Evolutionary conservation across 2,113 vertebrate genomes (phyloP), one percentile per base, ranked within the genome.

Genomic region (Nipponia nippon): DNA sequence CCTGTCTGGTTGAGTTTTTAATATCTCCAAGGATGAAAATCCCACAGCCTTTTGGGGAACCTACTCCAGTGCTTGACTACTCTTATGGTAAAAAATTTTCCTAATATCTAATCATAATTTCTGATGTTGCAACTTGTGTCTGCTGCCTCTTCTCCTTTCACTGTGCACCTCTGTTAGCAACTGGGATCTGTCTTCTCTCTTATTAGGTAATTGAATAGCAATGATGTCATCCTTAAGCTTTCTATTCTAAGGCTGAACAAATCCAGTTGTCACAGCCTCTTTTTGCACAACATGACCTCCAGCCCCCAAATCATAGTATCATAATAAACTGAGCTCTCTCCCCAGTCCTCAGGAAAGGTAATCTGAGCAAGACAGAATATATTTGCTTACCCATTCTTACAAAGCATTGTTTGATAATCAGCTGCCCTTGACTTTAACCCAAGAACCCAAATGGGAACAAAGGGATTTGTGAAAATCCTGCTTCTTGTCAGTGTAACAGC

Each of bases 181-280:
- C 15, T 2, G 6, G 34, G 17, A 61, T 36, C 15, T 20, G 47
- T 36, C 10, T 75, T 36, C 30, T 75, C 13, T 38, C 12, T 47
- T 56, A 29, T 26, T 38, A 77, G 10, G 42, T 52, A 70, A 26
- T 29, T 81, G 32, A 72, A 42, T 38, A 80, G 12, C 30, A 63
- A 36, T 23, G 11, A 15, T 44, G 30, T 47, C 22, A 58, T 3
- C 34, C 6, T 7, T 49, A 69, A 56, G 18, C 12, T 27, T 56
- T 73, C 13, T 27, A 36, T 47, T 56, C 42, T 21, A 44, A 90
- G 23, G 23, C 8, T 65, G n/a, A 76, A 44, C 25, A 84, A 84
- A 70, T 4, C 4, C 6, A 0, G 0, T 55, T 75, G 9, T 40
- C 21, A 38, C 19, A 44, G 44, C 15, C 8, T 66, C 17, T 3